phyloP scores from a whole-genome alignment of 1,140 invertebrate species.

The Physella acuta region DNA sequence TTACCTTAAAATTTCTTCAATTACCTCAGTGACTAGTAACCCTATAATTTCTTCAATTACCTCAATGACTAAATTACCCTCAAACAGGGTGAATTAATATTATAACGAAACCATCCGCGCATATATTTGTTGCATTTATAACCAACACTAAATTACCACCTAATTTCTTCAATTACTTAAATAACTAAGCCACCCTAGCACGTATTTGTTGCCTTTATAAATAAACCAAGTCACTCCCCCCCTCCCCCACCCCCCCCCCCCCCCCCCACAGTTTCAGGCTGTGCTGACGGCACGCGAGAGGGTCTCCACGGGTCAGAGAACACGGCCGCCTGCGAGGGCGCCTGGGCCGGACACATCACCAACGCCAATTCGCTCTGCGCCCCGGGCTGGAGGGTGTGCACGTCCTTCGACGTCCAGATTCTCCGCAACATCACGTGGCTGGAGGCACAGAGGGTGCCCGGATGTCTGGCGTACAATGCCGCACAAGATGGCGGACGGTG shows the following conservation, averaged over 20 bases:
- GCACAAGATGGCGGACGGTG: conserved; percentile 35
- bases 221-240: neutral
- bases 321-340: conserved; percentile 46
- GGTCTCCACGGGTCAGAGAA: conserved; percentile 28
- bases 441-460: conserved; percentile 43
- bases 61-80: too few species aligned
- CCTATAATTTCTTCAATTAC: too few species aligned
- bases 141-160: neutral
- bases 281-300: conserved; percentile 39
- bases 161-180: neutral
- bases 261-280: conserved; percentile 44
- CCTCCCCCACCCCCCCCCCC: neutral
- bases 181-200: neutral
- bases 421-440: conserved; percentile 50
- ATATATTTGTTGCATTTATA: neutral
- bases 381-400: conserved; percentile 53
- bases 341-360: conserved; percentile 51
- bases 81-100: neutral
- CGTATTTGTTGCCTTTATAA: neutral
- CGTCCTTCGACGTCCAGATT: conserved; percentile 38
- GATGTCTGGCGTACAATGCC: conserved; percentile 50
- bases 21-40: too few species aligned
- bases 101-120: neutral
- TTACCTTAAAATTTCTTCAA: too few species aligned
- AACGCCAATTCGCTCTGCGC: conserved; percentile 48